Conservation (phyloP, 2,888 invertebrate genomes). For the Creontiades dilutus region DNA sequence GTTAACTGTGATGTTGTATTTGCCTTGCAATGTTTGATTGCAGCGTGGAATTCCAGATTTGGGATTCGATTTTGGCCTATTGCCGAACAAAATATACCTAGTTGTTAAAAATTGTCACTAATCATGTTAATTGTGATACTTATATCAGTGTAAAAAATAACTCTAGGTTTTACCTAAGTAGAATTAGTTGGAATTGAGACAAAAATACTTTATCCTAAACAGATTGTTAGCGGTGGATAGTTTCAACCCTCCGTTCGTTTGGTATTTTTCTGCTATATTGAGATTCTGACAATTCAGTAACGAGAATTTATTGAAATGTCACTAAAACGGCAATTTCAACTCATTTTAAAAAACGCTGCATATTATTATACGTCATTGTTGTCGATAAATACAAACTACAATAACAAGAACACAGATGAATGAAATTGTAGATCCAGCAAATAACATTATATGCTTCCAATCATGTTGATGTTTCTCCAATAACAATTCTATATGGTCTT, state of each 20-base stretch:
- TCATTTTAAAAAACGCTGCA: too few relatives aligned
- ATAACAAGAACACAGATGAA: too few relatives aligned
- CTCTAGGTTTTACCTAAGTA: neutral
- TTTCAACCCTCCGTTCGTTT: neutral
- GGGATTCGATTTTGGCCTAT: slow-evolving; percentile 26
- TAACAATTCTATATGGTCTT: too few relatives aligned
- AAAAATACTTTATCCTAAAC: neutral
- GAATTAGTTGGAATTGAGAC: neutral
- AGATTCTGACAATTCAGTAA: neutral
- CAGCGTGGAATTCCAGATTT: neutral
- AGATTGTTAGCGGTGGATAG: neutral
- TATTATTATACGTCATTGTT: too few relatives aligned
- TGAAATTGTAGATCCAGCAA: too few relatives aligned
- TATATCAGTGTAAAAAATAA: slow-evolving; percentile 19
- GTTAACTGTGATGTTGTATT: slow-evolving; percentile 64
- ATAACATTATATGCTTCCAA: too few relatives aligned
- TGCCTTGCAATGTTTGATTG: slow-evolving; percentile 47
- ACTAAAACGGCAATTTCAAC: too few relatives aligned
- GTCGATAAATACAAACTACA: too few relatives aligned
- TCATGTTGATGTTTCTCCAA: too few relatives aligned
- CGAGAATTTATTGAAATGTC: neutral
- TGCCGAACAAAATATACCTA: slow-evolving; percentile 33
- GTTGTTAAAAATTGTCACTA: neutral
- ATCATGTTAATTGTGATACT: slow-evolving; percentile 37
- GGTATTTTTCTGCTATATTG: neutral